Percentiles rank a stretch among this genome's conserved stretches.
These are phyloP conservation scores for Carposina sasakii DNA, from an alignment of 1,140 invertebrate genomes.

Conservation along the genomic window DNA sequence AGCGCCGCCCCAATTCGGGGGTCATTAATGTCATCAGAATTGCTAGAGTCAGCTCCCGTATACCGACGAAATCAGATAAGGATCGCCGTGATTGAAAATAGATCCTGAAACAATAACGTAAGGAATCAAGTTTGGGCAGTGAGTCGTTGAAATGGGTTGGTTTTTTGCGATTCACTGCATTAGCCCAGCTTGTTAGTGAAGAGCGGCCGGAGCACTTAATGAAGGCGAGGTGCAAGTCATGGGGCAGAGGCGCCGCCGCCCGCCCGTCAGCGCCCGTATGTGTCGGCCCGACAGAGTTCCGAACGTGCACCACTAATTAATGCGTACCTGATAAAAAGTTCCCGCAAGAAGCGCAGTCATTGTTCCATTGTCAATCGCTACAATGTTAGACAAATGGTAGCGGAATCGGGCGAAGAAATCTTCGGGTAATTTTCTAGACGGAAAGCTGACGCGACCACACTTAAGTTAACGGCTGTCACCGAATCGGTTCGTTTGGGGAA, in stretches of 20 bases:
- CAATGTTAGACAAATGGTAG: background rate
- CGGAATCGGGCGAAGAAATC: background rate
- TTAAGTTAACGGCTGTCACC: constrained; percentile 12
- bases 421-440: no score
- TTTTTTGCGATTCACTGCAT: constrained; percentile 69
- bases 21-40: constrained; percentile 65
- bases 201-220: constrained; percentile 37
- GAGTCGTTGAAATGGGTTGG: background rate
- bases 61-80: no score
- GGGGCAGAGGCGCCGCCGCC: constrained; percentile 52
- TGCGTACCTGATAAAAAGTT: constrained; percentile 50
- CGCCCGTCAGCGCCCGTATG: constrained; percentile 37
- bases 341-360: constrained; percentile 38
- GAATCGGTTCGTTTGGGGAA: constrained; percentile 26
- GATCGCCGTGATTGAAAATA: no score
- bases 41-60: constrained; percentile 54
- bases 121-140: background rate
- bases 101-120: no score
- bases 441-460: no score
- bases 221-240: constrained; percentile 63
- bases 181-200: constrained; percentile 65
- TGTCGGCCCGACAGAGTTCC: constrained; percentile 53
- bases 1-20: constrained; percentile 40
- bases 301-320: constrained; percentile 67
- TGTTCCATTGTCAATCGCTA: constrained; percentile 44